A percentile compares a stretch with the other conserved stretches of the same genome.
These are phyloP conservation scores for Suricata suricatta DNA, from an alignment of 2,113 vertebrate genomes.

Conservation along the genomic window DNA sequence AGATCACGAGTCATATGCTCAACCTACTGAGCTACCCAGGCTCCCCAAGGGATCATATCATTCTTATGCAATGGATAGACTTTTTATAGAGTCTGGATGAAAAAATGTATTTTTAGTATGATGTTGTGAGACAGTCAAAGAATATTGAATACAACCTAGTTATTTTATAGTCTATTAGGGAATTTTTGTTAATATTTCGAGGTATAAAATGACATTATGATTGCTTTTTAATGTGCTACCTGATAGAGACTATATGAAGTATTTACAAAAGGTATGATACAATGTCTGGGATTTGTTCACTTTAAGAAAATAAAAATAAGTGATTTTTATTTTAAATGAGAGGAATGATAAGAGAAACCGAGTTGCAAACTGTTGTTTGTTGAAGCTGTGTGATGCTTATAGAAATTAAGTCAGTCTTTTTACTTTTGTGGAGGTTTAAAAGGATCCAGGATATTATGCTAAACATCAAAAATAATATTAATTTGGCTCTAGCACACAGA, in stretches of 20 bases:
- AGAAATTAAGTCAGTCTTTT: not conserved
- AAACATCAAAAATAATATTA: not conserved
- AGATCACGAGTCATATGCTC: no score
- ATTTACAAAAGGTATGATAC: not conserved
- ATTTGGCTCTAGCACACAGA: not conserved
- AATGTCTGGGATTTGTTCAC: not conserved
- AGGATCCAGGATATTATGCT: not conserved
- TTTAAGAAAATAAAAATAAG: not conserved
- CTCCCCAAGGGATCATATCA: not conserved
- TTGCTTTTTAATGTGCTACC: not conserved
- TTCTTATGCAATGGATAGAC: not conserved
- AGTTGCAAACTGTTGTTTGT: not conserved
- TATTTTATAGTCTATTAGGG: not conserved
- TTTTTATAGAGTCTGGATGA: not conserved
- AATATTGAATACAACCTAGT: not conserved
- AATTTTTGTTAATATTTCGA: not conserved
- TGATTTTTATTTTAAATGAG: not conserved
- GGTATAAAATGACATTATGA: not conserved
- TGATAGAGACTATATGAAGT: not conserved
- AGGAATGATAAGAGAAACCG: not conserved
- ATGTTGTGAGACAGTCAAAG: not conserved
- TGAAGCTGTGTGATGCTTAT: not conserved
- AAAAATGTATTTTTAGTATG: not conserved
- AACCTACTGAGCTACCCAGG: no score
- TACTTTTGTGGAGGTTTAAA: not conserved